Conservation (phyloP, 2,888 invertebrate genomes). For the Stictocephala bisonia region DNA sequence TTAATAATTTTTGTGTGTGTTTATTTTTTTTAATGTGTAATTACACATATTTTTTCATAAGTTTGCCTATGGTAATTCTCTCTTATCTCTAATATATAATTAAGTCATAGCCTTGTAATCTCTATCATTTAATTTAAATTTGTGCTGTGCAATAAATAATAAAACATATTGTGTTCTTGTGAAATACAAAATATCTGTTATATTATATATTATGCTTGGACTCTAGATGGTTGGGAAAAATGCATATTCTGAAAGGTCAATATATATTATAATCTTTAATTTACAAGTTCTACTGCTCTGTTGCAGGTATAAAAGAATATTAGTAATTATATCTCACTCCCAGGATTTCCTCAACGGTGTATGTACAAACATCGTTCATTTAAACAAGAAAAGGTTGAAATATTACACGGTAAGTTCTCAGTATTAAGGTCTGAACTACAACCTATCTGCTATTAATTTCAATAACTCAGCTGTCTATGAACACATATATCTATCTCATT, state of each 20-base stretch:
- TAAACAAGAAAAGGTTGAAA: conserved; percentile 92
- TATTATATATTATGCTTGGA: no score
- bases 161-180: no score
- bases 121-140: neutral
- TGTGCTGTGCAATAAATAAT: no score
- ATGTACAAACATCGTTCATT: conserved; percentile 95
- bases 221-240: neutral
- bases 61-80: neutral
- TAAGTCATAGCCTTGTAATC: neutral
- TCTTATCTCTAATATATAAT: neutral
- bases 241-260: neutral
- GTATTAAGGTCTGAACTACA: no score
- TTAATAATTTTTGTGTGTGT: no score
- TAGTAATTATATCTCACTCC: conserved; percentile 98
- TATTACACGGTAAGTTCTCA: conserved; percentile 83
- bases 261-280: no score
- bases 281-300: no score
- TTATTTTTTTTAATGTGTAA: neutral
- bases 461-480: no score
- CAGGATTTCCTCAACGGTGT: conserved; percentile 99
- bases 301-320: conserved; percentile 89
- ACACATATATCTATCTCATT: no score
- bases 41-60: neutral
- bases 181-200: no score
- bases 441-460: no score